Conservation (phyloP, 2,888 invertebrate genomes). For the Hartigia nigra region DNA sequence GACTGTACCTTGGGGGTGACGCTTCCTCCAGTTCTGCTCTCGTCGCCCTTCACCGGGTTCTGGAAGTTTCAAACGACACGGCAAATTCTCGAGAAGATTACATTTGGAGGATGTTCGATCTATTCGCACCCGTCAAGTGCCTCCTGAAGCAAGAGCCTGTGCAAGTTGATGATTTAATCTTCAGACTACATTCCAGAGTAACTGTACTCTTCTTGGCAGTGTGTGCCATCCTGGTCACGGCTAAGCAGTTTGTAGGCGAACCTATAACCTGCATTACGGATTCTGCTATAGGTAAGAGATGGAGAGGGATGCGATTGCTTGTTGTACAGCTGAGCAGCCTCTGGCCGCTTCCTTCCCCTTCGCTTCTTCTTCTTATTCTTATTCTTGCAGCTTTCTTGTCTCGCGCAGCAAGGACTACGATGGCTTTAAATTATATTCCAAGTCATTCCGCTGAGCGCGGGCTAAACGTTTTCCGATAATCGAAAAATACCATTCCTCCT, state of each 20-base stretch:
- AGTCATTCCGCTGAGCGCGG: constrained; percentile 11
- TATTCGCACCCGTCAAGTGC: constrained; percentile 44
- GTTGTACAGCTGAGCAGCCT: not conserved
- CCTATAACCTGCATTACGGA: constrained; percentile 57
- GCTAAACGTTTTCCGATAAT: constrained; percentile 30
- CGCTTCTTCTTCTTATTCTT: not conserved
- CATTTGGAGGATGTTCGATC: constrained; percentile 40
- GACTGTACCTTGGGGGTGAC: not conserved
- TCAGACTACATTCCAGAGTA: constrained; percentile 49
- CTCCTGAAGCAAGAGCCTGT: constrained; percentile 39
- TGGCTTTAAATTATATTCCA: constrained; percentile 14
- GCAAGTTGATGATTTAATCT: constrained; percentile 39
- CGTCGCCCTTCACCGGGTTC: constrained; percentile 1
- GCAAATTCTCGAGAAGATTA: not conserved
- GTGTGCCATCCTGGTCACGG: constrained; percentile 51
- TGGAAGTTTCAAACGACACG: not conserved
- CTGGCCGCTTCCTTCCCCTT: not conserved
- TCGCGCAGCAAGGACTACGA: not conserved
- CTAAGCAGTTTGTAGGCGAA: constrained; percentile 56
- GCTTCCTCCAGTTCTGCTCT: not conserved
- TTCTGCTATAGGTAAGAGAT: constrained; percentile 31
- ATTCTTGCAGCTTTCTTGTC: not conserved
- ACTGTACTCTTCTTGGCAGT: constrained; percentile 48
- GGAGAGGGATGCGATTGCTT: not conserved
- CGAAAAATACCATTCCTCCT: constrained; percentile 9